These are phyloP conservation scores for Amblyraja radiata DNA, from an alignment of 2,797 vertebrate species.

Conservation along the genomic window DNA sequence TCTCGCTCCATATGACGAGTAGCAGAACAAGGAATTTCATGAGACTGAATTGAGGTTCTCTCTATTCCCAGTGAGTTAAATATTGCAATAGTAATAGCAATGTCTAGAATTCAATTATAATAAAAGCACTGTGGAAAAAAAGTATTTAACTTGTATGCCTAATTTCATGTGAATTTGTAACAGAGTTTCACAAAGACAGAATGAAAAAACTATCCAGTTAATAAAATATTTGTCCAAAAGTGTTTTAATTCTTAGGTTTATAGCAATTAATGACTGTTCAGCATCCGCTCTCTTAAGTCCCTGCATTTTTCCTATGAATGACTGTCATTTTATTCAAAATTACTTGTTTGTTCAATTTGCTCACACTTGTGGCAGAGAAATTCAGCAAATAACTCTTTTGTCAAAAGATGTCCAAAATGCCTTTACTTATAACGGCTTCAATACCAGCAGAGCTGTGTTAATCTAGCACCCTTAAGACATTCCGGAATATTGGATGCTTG, in stretches of 20 bases:
- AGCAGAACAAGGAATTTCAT: slow-evolving; percentile 21
- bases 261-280: background rate
- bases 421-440: background rate
- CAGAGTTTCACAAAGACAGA: background rate
- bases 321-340: background rate
- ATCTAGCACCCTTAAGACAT: too few species aligned
- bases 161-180: background rate
- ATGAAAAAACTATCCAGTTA: background rate
- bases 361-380: background rate
- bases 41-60: slow-evolving; percentile 4
- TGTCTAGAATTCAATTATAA: background rate
- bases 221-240: background rate
- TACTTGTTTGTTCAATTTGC: background rate
- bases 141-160: background rate
- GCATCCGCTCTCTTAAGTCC: background rate
- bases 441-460: too few species aligned
- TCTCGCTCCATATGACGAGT: slow-evolving; percentile 9
- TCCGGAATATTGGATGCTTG: too few species aligned
- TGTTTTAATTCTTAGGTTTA: background rate
- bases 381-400: background rate
- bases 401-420: background rate
- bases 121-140: background rate
- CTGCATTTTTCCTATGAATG: background rate
- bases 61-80: background rate
- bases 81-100: background rate